phyloP scores from a whole-genome alignment of 2,888 invertebrate species.

The Hydropsyche betteni region DNA sequence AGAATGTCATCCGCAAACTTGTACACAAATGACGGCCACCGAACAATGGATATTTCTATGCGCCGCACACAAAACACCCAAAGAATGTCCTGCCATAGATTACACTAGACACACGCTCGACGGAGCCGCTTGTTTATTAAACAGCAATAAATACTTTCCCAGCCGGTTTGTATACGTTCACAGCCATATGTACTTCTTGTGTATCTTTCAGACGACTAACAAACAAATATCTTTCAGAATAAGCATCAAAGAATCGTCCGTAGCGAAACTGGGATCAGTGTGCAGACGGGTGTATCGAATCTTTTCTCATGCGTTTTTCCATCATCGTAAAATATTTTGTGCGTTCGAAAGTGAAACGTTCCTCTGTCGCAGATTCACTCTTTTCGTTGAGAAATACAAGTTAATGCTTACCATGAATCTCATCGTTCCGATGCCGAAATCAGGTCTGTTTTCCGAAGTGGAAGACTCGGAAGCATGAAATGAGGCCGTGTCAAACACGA shows the following conservation, averaged over 20 bases:
- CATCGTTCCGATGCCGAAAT: conserved; percentile 93
- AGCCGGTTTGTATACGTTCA: conserved; percentile 76
- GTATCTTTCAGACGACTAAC: neutral
- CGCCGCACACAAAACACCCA: conserved; percentile 99
- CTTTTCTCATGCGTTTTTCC: conserved; percentile 99
- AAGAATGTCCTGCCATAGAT: conserved; percentile 99
- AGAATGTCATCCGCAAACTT: conserved; percentile 96
- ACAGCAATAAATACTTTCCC: conserved; percentile 99
- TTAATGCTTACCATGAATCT: conserved; percentile 98
- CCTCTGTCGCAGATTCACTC: conserved; percentile 94
- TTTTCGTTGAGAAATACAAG: conserved; percentile 98
- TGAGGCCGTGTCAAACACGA: conserved; percentile 48
- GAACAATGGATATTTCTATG: conserved; percentile 99
- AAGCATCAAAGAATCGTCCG: conserved; percentile 98
- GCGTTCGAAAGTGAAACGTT: conserved; percentile 97
- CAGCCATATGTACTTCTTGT: too few species aligned
- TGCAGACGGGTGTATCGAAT: conserved; percentile 98
- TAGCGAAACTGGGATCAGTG: conserved; percentile 97
- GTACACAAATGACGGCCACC: conserved; percentile 99
- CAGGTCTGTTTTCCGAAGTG: conserved; percentile 48
- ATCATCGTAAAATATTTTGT: conserved; percentile 96
- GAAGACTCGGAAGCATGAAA: conserved; percentile 65
- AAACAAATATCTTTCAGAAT: conserved; percentile 73
- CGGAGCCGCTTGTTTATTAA: conserved; percentile 97
- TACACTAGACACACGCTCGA: conserved; percentile 98